A percentile compares a stretch with the other conserved stretches of the same genome.
Evolutionary conservation across 1,140 invertebrate genomes (phyloP).

Genomic region (Heliconius hewitsoni): DNA sequence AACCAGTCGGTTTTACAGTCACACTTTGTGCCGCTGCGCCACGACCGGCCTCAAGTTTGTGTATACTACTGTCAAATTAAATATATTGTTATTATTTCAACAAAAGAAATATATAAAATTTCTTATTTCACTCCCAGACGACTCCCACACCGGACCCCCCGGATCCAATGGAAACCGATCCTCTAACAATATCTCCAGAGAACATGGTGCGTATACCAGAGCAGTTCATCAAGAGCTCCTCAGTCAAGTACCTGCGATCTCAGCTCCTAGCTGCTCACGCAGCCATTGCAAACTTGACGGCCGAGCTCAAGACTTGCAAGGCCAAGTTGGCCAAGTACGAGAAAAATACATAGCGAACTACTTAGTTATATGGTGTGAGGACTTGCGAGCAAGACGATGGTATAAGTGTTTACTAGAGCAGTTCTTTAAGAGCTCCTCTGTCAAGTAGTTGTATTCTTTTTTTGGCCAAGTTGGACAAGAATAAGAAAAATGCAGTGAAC

Average conservation of each 20-base stretch:
- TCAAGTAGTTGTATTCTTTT: not conserved
- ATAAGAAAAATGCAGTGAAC: not conserved
- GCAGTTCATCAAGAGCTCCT: not conserved
- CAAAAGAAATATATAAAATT: too few relatives aligned
- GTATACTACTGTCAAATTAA: too few relatives aligned
- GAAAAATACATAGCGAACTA: not conserved
- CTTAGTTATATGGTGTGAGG: not conserved
- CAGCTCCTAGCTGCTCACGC: slow-evolving; percentile 31
- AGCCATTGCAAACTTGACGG: slow-evolving; percentile 20
- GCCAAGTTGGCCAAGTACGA: slow-evolving; percentile 32
- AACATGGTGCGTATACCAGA: not conserved
- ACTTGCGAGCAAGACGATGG: not conserved
- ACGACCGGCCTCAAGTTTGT: too few relatives aligned
- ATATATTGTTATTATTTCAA: too few relatives aligned
- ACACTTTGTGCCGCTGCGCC: too few relatives aligned
- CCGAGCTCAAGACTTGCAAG: slow-evolving; percentile 32
- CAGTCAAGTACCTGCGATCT: slow-evolving; percentile 19
- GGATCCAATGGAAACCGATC: not conserved
- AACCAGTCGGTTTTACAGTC: too few relatives aligned
- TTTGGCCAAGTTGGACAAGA: not conserved
- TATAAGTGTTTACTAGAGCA: not conserved
- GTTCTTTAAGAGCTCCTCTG: not conserved
- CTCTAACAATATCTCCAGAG: not conserved
- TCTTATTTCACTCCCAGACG: not conserved
- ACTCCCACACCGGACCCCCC: not conserved